Percentiles rank a stretch among this genome's conserved stretches.
Conservation (phyloP, 2,797 vertebrate genomes). For the Gymnocypris eckloni region DNA sequence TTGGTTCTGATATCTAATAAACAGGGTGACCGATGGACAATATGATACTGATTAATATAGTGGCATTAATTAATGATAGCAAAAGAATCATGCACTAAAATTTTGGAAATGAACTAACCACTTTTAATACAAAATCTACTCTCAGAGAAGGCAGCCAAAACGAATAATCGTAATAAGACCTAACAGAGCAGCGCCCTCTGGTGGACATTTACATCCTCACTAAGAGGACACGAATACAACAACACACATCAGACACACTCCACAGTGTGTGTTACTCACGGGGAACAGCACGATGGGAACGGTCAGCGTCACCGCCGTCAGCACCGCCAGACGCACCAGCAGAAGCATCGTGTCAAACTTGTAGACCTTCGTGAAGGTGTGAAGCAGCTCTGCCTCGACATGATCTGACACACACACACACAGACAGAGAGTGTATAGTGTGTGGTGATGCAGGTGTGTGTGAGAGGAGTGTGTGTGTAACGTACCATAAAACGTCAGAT, state of each 20-base stretch:
- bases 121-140: background rate
- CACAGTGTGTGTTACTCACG: constrained; percentile 80
- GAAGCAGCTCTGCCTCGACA: constrained; percentile 94
- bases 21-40: background rate
- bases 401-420: constrained; percentile 75
- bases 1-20: background rate
- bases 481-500: constrained; percentile 95
- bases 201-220: background rate
- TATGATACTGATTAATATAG: background rate
- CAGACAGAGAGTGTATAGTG: background rate
- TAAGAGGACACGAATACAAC: background rate
- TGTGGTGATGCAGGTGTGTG: background rate
- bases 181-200: background rate
- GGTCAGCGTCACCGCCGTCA: constrained; percentile 93
- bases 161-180: no score
- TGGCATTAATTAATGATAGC: background rate
- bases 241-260: background rate
- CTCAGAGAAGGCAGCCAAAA: background rate
- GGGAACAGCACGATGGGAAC: constrained; percentile 97
- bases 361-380: constrained; percentile 94
- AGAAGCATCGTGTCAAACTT: constrained; percentile 89
- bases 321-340: constrained; percentile 92
- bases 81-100: background rate
- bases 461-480: background rate
- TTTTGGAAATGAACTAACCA: background rate